Conservation (phyloP, 2,888 invertebrate genomes). For the Nezara viridula region DNA sequence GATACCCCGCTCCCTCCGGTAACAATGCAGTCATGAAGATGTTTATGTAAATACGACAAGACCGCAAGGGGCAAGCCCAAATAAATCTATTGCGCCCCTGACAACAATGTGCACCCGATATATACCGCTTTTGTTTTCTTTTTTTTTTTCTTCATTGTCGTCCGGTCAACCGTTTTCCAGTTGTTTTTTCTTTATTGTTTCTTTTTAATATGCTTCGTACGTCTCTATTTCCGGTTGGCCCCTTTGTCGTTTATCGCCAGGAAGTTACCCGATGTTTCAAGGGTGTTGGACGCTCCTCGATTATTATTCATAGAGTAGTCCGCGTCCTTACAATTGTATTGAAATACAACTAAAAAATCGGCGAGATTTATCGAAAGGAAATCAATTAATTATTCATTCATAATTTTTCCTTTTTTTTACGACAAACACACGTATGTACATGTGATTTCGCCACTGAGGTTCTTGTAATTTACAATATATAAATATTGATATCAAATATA, state of each 20-base stretch:
- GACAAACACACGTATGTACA: too few species aligned
- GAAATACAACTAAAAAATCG: neutral
- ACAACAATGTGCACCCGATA: constrained; percentile 50
- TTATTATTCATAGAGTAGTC: neutral
- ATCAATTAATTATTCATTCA: neutral
- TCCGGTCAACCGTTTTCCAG: constrained; percentile 34
- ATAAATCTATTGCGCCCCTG: constrained; percentile 55
- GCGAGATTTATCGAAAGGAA: neutral
- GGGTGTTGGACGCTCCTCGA: neutral
- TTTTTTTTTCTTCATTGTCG: neutral
- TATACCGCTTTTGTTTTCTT: constrained; percentile 13
- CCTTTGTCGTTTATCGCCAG: constrained; percentile 32
- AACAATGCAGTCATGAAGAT: constrained; percentile 61
- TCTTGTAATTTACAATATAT: too few species aligned
- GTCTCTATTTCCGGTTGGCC: constrained; percentile 28
- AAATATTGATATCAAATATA: too few species aligned
- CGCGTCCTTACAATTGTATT: neutral
- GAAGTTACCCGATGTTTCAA: constrained; percentile 33
- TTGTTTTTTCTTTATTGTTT: constrained; percentile 37
- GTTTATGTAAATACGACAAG: constrained; percentile 64
- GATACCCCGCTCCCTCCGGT: neutral
- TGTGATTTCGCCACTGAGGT: too few species aligned
- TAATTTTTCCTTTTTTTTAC: too few species aligned
- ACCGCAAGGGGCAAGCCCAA: constrained; percentile 53
- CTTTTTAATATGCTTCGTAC: constrained; percentile 18